A percentile compares a stretch with the other conserved stretches of the same genome.
phyloP scores from a whole-genome alignment of 2,888 invertebrate genomes.

The Hymenopus coronatus region DNA sequence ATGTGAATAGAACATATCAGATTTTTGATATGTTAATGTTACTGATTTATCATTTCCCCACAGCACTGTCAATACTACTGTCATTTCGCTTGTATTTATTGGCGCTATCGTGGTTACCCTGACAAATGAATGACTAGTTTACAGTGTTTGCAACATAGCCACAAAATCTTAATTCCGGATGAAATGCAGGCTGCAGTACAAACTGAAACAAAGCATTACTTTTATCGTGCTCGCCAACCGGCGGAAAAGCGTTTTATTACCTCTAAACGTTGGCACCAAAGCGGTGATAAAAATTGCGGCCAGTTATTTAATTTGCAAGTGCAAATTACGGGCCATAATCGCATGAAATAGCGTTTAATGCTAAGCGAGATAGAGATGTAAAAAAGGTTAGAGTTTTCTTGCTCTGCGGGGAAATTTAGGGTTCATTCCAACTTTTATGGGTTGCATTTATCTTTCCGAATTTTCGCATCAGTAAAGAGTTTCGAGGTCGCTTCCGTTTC shows the following conservation, averaged over 20 bases:
- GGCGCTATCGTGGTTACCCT: background rate
- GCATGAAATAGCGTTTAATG: background rate
- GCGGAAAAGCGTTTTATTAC: background rate
- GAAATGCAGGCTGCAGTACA: background rate
- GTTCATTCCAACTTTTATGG: background rate
- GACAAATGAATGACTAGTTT: background rate
- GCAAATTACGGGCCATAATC: background rate
- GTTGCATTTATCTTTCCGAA: background rate
- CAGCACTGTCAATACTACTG: background rate
- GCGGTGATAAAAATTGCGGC: background rate
- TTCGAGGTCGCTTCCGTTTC: no score
- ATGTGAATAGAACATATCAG: no score
- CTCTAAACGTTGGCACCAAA: background rate
- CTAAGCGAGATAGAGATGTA: background rate
- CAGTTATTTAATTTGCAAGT: background rate
- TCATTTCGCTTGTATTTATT: background rate
- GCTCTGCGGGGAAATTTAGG: background rate
- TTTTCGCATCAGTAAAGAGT: background rate
- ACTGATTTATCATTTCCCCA: background rate
- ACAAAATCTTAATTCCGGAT: background rate
- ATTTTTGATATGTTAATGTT: background rate
- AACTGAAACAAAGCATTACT: background rate
- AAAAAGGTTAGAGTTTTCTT: background rate
- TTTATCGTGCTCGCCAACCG: background rate
- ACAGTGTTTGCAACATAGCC: background rate